Percentiles rank a stretch among this genome's conserved stretches.
Conservation (phyloP, 37 sponge, comb jelly and placozoan species). For the Petrosia ficiformis region DNA sequence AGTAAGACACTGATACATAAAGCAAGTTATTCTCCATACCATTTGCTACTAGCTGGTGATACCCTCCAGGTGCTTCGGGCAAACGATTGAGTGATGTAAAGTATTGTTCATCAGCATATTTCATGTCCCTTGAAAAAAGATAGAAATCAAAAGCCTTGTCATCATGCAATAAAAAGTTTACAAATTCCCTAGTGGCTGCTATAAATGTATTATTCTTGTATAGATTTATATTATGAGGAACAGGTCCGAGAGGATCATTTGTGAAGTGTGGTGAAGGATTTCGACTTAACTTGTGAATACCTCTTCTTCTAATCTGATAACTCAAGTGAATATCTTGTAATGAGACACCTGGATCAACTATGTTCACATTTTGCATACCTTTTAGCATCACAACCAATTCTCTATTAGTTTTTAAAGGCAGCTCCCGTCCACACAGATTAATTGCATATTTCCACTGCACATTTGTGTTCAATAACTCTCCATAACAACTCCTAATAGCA, state of each 20-base stretch:
- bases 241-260: background rate
- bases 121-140: background rate
- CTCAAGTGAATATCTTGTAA: background rate
- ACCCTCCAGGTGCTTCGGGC: background rate
- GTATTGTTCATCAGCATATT: background rate
- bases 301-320: background rate
- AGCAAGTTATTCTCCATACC: background rate
- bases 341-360: background rate
- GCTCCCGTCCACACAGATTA: constrained; percentile 55
- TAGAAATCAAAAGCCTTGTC: background rate
- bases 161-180: background rate
- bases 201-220: background rate
- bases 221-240: background rate
- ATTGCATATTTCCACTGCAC: constrained; percentile 52
- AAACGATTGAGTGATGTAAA: background rate
- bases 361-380: constrained; percentile 6
- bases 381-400: constrained; percentile 43
- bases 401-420: constrained; percentile 48
- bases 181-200: background rate
- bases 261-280: background rate
- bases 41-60: background rate
- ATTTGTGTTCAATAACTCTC: background rate
- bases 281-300: background rate
- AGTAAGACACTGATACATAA: background rate
- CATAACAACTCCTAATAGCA: background rate